Percentiles rank a stretch among this genome's conserved stretches.
phyloP scores from a whole-genome alignment of 2,888 invertebrate genomes.

The Polymixis flavicincta region DNA sequence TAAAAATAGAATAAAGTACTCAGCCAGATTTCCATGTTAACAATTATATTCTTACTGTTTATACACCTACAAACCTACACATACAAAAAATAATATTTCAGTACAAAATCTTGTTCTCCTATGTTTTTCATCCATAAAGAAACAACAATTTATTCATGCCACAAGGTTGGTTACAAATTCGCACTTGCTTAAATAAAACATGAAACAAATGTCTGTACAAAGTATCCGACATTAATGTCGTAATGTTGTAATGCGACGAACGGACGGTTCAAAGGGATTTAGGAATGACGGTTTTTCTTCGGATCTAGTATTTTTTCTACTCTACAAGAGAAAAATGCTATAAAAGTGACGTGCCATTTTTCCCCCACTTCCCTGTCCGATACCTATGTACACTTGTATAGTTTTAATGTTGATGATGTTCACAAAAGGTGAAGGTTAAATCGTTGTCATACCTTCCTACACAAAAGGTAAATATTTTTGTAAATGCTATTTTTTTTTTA shows the following conservation, averaged over 20 bases:
- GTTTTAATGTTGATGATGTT: background rate
- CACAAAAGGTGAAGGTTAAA: conserved; percentile 3
- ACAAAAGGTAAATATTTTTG: background rate
- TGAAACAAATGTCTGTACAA: conserved; percentile 36
- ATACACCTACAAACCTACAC: too few species aligned
- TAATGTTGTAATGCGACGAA: conserved; percentile 25
- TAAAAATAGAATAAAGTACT: background rate
- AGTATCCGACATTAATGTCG: conserved; percentile 14
- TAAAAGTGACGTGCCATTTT: background rate
- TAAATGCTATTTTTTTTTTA: too few species aligned
- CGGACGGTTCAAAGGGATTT: conserved; percentile 24
- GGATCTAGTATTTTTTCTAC: background rate
- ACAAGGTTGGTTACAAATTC: conserved; percentile 22
- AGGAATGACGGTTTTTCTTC: conserved; percentile 2
- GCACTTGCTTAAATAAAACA: conserved; percentile 34
- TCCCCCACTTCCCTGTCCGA: background rate
- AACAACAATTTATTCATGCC: conserved; percentile 11
- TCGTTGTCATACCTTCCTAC: background rate
- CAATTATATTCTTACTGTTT: too few species aligned
- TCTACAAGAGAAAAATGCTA: background rate
- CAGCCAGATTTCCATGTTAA: background rate
- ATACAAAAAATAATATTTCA: background rate
- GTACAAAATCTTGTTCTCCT: background rate
- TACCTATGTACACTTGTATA: background rate
- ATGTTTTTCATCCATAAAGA: background rate